phyloP scores from a whole-genome alignment of 2,888 invertebrate species.

The Erannis defoliaria region DNA sequence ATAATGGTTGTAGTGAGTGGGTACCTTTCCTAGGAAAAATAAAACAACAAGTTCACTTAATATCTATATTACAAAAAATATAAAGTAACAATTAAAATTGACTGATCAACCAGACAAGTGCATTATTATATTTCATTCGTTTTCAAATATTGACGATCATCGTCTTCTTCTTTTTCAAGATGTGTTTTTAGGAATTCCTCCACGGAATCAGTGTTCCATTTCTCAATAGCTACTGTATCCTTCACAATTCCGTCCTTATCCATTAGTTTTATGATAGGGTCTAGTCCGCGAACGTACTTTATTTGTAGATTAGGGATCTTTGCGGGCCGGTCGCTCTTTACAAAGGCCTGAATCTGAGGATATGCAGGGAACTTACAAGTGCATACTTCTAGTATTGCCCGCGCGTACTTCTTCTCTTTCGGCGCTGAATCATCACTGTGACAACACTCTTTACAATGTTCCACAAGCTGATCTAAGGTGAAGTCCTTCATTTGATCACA shows the following conservation, averaged over 20 bases:
- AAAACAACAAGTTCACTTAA: conserved; percentile 25
- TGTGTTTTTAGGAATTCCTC: conserved; percentile 98
- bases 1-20: too few species aligned
- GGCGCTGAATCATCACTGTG: conserved; percentile 90
- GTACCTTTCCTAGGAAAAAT: neutral
- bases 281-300: conserved; percentile 96
- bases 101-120: conserved; percentile 14
- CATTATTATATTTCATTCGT: conserved; percentile 85
- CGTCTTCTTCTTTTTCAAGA: conserved; percentile 88
- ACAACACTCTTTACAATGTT: conserved; percentile 93
- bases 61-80: conserved; percentile 3
- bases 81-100: neutral
- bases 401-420: conserved; percentile 92
- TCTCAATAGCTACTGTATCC: conserved; percentile 97
- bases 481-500: conserved; percentile 94
- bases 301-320: conserved; percentile 97
- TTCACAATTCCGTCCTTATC: conserved; percentile 94
- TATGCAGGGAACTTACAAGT: conserved; percentile 99
- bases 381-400: conserved; percentile 97
- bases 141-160: conserved; percentile 85
- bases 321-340: conserved; percentile 95
- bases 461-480: conserved; percentile 88
- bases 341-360: conserved; percentile 99
- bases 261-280: conserved; percentile 96
- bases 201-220: conserved; percentile 99